Conservation (phyloP, 2,888 invertebrate genomes). For the Synergus gifuensis region DNA sequence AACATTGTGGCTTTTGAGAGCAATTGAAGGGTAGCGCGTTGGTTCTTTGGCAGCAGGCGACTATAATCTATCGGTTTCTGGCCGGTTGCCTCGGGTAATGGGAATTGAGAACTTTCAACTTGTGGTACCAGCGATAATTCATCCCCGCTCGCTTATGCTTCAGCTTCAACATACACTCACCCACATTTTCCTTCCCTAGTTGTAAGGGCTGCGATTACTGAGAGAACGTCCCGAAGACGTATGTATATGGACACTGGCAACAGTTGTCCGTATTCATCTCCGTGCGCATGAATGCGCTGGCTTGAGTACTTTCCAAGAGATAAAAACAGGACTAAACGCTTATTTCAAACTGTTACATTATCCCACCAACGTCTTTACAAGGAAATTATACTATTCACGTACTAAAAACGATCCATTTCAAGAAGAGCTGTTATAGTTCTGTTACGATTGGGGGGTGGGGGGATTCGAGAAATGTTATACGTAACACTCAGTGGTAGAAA, state of each 20-base stretch:
- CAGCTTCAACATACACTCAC: constrained; percentile 25
- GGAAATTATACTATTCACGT: neutral
- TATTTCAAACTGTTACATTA: neutral
- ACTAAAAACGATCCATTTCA: neutral
- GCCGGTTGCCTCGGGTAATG: constrained; percentile 73
- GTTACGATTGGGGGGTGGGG: neutral
- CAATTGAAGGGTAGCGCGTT: constrained; percentile 22
- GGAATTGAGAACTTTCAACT: constrained; percentile 74
- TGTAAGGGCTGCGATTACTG: constrained; percentile 13
- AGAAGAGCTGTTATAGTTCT: neutral
- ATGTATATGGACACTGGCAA: constrained; percentile 30
- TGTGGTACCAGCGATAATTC: constrained; percentile 70
- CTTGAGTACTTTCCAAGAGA: constrained; percentile 35
- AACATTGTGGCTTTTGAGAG: neutral
- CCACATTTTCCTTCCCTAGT: constrained; percentile 35
- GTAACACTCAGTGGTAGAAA: too few species aligned
- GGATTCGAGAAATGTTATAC: neutral
- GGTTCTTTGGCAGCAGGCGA: constrained; percentile 52
- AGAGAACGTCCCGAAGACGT: constrained; percentile 33
- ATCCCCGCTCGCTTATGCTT: constrained; percentile 61
- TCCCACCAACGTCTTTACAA: neutral
- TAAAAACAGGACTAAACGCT: constrained; percentile 31
- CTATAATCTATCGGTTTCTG: constrained; percentile 74
- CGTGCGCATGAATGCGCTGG: constrained; percentile 19
- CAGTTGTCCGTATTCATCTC: constrained; percentile 40